phyloP scores from a whole-genome alignment of 1,140 invertebrate genomes.

The Bombus difficillimus region DNA sequence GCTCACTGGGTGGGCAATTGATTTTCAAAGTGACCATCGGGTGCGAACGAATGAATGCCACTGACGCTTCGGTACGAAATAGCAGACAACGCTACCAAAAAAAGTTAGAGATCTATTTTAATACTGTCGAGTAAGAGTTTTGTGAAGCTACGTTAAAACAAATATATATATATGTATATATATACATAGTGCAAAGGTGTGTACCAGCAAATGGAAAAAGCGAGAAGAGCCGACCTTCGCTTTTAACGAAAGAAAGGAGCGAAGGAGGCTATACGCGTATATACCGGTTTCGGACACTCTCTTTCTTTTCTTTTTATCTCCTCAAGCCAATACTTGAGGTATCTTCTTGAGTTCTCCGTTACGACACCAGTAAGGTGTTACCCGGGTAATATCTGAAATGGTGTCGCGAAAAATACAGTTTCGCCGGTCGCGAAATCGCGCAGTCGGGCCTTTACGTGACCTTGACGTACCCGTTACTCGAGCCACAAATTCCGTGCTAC shows the following conservation, averaged over 20 bases:
- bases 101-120: constrained; percentile 44
- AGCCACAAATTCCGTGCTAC: constrained; percentile 32
- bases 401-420: constrained; percentile 34
- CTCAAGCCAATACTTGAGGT: constrained; percentile 24
- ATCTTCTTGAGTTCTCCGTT: constrained; percentile 31
- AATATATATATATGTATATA: constrained; percentile 15
- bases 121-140: constrained; percentile 47
- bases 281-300: constrained; percentile 51
- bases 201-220: constrained; percentile 49
- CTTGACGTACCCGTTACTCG: constrained; percentile 36
- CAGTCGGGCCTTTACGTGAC: constrained; percentile 20
- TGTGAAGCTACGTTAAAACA: constrained; percentile 49
- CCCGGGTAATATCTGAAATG: constrained; percentile 54
- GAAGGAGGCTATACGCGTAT: constrained; percentile 47
- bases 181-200: constrained; percentile 52
- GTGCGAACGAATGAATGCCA: constrained; percentile 40
- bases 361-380: constrained; percentile 46
- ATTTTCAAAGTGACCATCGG: constrained; percentile 63
- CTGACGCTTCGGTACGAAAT: constrained; percentile 49
- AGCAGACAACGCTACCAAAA: constrained; percentile 36
- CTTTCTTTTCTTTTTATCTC: constrained; percentile 50
- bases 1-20: constrained; percentile 58
- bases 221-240: constrained; percentile 56
- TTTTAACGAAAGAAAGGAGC: constrained; percentile 53
- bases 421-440: constrained; percentile 27